Evolutionary conservation across 2,113 vertebrate species (phyloP), one percentile per base, ranked within the genome.

Genomic region (Gorsachius goisagi): DNA sequence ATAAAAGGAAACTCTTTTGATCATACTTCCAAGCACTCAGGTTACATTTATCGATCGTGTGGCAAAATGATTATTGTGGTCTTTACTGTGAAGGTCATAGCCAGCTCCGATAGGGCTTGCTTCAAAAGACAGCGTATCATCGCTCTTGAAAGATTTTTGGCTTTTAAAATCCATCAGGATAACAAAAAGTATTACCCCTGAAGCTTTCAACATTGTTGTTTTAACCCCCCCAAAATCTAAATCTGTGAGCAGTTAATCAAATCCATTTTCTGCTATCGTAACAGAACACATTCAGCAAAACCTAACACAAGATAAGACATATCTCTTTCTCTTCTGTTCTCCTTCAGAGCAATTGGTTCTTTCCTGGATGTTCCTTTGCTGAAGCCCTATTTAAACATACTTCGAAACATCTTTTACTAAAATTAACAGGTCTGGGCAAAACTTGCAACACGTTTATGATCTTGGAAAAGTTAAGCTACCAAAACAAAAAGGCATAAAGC

Each of bases 41-140:
- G 32, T 45, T 59, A 68, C 37, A 55, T 76, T 64, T 63, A 26
- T 5, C 20, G 26, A 17, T 47, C 7, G 9, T 4, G 7, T 45
- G 32, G 50, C 15, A 82, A 85, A 82, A 45, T 5, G 1, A 55
- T 56, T 69, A 28, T 5, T 44, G 23, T 10, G 7, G 15, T 71
- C 45, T 83, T 76, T 39, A 62, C 33, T 41, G 47, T 84, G 47
- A 81, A 62, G 49, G 23, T 75, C 41, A 52, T 1, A 50, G 56
- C 32, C 19, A 32, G 17, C 20, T 49, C 21, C 4, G 2, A 32
- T 0, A 41, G 2, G 9, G 9, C 10, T 89, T 28, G 3, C 58
- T 86, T 75, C 41, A 79, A 78, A 69, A 78, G 28, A 35, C n/a
- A 32, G 21, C 23, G 6, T 67, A 83, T 37, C 23, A 35, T 12